phyloP scores from a whole-genome alignment of 2,888 invertebrate genomes.

The Pyrrhia umbra region DNA sequence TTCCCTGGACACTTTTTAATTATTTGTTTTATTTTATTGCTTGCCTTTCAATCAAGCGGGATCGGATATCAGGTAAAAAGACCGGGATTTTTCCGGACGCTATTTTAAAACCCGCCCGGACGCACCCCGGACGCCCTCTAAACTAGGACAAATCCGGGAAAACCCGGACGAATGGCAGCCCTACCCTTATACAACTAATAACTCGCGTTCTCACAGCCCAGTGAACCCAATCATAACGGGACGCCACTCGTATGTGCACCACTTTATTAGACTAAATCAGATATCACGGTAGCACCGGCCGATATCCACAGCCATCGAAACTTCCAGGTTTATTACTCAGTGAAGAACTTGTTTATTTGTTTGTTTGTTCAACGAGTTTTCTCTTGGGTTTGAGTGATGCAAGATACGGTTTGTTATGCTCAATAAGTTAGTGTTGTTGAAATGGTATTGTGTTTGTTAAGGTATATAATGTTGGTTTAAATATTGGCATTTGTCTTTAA shows the following conservation, averaged over 20 bases:
- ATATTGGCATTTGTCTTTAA: too few relatives aligned
- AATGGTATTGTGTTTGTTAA: not conserved
- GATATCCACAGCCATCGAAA: conserved; percentile 10
- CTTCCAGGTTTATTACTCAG: conserved; percentile 10
- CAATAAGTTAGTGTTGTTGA: not conserved
- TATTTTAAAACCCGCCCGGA: too few relatives aligned
- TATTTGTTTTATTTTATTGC: too few relatives aligned
- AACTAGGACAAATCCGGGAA: too few relatives aligned
- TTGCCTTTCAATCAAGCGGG: too few relatives aligned
- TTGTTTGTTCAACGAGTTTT: not conserved
- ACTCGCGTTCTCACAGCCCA: conserved; percentile 44
- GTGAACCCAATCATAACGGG: conserved; percentile 44
- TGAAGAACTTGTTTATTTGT: conserved; percentile 25
- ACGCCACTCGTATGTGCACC: conserved; percentile 31
- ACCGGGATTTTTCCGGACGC: too few relatives aligned
- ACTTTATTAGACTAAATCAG: conserved; percentile 52
- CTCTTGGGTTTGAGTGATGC: not conserved
- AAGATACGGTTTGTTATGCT: not conserved
- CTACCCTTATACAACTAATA: conserved; percentile 26
- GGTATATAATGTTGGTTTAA: too few relatives aligned
- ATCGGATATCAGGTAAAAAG: too few relatives aligned
- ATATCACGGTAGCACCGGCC: conserved; percentile 33
- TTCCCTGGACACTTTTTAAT: too few relatives aligned
- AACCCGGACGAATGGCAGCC: too few relatives aligned
- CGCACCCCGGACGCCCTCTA: too few relatives aligned